Conservation (phyloP, 2,113 vertebrate species). For the Pyrgilauda ruficollis region DNA sequence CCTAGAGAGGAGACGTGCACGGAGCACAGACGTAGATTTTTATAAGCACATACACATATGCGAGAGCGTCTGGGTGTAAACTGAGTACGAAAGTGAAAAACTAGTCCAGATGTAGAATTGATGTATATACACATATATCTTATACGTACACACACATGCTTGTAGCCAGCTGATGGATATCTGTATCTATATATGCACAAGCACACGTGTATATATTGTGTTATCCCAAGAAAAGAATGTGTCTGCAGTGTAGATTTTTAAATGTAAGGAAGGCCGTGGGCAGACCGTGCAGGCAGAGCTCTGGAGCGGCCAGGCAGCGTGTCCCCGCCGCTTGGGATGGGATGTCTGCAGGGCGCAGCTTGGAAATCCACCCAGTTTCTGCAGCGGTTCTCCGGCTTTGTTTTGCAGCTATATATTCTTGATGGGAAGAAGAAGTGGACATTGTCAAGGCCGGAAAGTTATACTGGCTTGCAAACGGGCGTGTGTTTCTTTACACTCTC, state of each 20-base stretch:
- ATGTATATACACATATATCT: not conserved
- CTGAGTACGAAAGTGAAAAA: conserved; percentile 22
- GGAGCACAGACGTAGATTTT: not conserved
- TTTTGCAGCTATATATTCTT: not conserved
- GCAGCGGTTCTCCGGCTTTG: not conserved
- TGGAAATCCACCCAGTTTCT: not conserved
- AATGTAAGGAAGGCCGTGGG: not conserved
- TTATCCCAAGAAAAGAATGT: not conserved
- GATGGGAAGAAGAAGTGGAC: not conserved
- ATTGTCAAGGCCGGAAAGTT: not conserved
- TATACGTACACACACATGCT: not conserved
- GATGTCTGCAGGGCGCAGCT: not conserved
- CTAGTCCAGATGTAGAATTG: conserved; percentile 10
- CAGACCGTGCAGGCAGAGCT: not conserved
- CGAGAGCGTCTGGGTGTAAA: not conserved
- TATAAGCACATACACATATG: not conserved
- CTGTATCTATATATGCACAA: not conserved
- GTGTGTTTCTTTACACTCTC: not conserved
- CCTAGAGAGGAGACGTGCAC: not conserved
- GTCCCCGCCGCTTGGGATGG: rapidly evolving
- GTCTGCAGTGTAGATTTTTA: not conserved
- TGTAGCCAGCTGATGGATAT: not conserved
- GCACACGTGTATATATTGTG: too few species aligned
- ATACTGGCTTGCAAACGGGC: not conserved
- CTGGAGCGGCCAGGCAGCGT: not conserved